These are phyloP conservation scores for Chionoecetes opilio DNA, from an alignment of 1,140 invertebrate genomes.

Conservation along the genomic window DNA sequence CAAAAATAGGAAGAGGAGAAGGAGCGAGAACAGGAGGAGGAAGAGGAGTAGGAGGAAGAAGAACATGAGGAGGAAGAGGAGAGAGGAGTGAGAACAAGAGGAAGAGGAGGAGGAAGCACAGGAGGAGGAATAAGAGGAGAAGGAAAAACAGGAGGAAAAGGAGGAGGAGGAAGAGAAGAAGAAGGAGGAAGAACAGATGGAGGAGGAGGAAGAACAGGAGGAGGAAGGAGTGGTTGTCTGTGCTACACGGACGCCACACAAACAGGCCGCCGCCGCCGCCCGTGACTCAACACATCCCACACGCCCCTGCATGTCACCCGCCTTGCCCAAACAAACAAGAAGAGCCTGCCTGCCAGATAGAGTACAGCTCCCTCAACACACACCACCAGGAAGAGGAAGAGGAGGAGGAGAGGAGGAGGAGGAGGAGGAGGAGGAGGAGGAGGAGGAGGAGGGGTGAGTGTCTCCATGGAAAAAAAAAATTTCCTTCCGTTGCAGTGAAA, in stretches of 20 bases:
- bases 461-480: too few relatives aligned
- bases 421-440: not conserved
- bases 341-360: too few relatives aligned
- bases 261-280: not conserved
- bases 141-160: not conserved
- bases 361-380: too few relatives aligned
- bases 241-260: not conserved
- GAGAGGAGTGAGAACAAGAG: not conserved
- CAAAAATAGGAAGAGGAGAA: too few relatives aligned
- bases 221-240: too few relatives aligned
- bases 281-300: conserved; percentile 2
- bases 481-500: not conserved
- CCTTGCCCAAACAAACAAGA: not conserved
- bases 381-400: too few relatives aligned
- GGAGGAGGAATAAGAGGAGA: not conserved
- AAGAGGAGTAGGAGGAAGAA: too few relatives aligned
- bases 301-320: not conserved
- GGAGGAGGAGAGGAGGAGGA: not conserved
- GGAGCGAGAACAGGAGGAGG: too few relatives aligned
- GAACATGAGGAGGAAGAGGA: too few relatives aligned
- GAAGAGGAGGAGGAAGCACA: not conserved
- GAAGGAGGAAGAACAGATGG: not conserved
- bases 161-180: not conserved
- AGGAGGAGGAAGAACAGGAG: not conserved
- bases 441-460: not conserved